Base-by-base conservation (phyloP, 2,113 vertebrate genomes). In the Delphinus delphis region DNA sequence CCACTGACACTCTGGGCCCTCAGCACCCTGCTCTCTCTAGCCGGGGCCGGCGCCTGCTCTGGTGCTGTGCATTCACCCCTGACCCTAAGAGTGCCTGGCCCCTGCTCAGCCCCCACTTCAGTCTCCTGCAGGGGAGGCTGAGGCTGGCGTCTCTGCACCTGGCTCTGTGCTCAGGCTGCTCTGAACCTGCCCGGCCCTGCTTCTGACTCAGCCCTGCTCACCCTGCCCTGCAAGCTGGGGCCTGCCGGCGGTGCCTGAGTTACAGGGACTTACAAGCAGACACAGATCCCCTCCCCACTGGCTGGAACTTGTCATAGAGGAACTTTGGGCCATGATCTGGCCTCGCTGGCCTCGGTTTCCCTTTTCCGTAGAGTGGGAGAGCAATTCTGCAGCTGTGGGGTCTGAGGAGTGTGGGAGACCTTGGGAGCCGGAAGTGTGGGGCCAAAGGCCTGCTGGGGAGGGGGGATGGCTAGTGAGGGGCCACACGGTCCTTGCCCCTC, bases 171-270 rank as follows among this genome's bases (percentile, higher is more conserved):
- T 26, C 6, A 3, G 86, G 74, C 44, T 1, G 3, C 88, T 67
- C 44, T 9, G 96, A 36, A 67, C 81, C 50, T 60, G 44, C 67
- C 26, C 0, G 0, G 6, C 25, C 23, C 25, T 23, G 8, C 0
- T 0, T 28, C 63, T 76, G 67, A 86, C 88, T 82, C 82, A 10
- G 6, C 47, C 77, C 44, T 3, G 12, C 5, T 21, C n/a, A 33
- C 41, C 33, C 26, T 23, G 47, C n/a, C 73, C 76, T 50, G 60
- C 36, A 11, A 55, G 31, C 18, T 2, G 23, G 47, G 68, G 13
- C 11, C 26, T 60, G 28, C 67, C 38, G 0, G 50, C 0, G 0
- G 76, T 1, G 0, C 44, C 28, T 0, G 21, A 18, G 44, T 65
- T 4, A 23, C 23, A 84, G 63, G 31, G n/a, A 20, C 18, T 31